Evolutionary conservation across 2,113 vertebrate genomes (phyloP), one percentile per base, ranked within the genome.

Genomic region (Alligator sinensis): DNA sequence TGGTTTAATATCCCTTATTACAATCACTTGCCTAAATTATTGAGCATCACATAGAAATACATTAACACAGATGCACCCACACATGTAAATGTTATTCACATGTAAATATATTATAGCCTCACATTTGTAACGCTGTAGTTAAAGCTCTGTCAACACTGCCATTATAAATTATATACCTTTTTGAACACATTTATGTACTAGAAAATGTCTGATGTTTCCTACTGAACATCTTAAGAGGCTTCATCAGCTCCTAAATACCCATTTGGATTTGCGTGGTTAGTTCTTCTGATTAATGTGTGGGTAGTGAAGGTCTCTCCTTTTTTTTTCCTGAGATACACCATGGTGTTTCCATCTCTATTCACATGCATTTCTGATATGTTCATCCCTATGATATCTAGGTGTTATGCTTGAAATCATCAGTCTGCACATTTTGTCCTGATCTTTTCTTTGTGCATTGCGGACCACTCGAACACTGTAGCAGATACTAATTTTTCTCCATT

Each of bases 151-250:
- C 91, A 88, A 92, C 34, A 75, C 30, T 28, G 87, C 93, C 55
- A 9, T 95, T 95, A 95, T 96, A 97, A 97, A 98, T 97, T 93
- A 96, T 70, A 93, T 83, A 93, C 81, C 88, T 95, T 97, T 96
- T 96, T 85, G 93, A 96, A 96, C 94, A 92, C 86, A 84, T 87
- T 96, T 94, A 91, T 85, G 96, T 54, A 79, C 96, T 81, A 78
- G 95, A 87, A 97, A 96, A 96, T 63, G 77, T 68, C 94, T 30
- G 80, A 78, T 76, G 70, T 95, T 97, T 96, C 92, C 95, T 84
- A 93, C 76, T 75, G 85, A 97, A 90, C 89, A 97, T 93, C 94
- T 95, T 89, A 75, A 93, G 47, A 97, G 95, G 96, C 96, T 97
- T 95, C 95, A 84, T 63, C 3, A 4, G 79, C 95, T 97, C 95